These are phyloP conservation scores for Corvus moneduloides DNA, from an alignment of 2,113 vertebrate genomes.

Conservation along the genomic window DNA sequence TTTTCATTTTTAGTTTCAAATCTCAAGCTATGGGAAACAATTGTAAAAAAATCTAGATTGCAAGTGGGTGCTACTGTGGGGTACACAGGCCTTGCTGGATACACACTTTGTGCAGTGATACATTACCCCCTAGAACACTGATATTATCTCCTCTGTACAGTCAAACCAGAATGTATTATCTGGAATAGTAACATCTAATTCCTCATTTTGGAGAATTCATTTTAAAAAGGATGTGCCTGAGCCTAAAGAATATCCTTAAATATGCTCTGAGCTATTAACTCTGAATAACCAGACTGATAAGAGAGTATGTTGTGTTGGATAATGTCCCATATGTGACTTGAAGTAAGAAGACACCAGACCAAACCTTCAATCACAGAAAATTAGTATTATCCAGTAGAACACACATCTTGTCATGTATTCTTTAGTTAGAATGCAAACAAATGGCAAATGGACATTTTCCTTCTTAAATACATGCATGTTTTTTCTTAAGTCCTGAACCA, in stretches of 20 bases:
- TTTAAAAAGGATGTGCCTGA: conserved; percentile 11
- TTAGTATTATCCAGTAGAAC: not conserved
- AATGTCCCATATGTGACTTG: not conserved
- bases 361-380: not conserved
- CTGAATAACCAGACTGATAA: not conserved
- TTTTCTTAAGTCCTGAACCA: not conserved
- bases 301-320: not conserved
- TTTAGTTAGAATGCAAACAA: not conserved
- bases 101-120: not conserved
- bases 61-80: not conserved
- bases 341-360: not conserved
- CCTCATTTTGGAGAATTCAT: conserved; percentile 22
- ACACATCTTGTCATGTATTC: not conserved
- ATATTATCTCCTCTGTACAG: conserved; percentile 9
- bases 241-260: conserved; percentile 17
- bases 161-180: conserved; percentile 1
- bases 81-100: not conserved
- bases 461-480: not conserved
- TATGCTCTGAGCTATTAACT: not conserved
- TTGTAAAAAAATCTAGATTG: not conserved
- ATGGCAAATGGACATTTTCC: not conserved
- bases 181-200: conserved; percentile 41
- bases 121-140: not conserved
- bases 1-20: not conserved
- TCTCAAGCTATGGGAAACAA: not conserved